Evolutionary conservation across 2,888 invertebrate species (phyloP).

Genomic region (Pemphredon lugubris): DNA sequence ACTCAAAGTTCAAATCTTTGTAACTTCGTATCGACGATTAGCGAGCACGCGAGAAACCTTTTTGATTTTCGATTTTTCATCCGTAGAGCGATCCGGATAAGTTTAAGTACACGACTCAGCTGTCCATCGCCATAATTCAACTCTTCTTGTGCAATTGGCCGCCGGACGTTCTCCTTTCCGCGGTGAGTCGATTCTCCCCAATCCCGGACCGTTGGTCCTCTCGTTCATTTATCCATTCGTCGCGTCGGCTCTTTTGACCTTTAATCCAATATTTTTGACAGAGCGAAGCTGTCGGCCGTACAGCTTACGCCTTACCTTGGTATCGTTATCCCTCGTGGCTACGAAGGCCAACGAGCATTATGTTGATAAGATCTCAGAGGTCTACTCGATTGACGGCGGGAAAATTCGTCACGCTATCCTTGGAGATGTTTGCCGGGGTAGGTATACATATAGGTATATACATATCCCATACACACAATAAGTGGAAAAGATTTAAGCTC

Average conservation of each 20-base stretch:
- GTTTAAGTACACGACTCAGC: slow-evolving; percentile 56
- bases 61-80: neutral
- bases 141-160: slow-evolving; percentile 67
- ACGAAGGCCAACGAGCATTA: slow-evolving; percentile 43
- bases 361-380: slow-evolving; percentile 59
- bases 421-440: slow-evolving; percentile 65
- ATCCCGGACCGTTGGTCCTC: no score
- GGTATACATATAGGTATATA: no score
- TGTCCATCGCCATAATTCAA: slow-evolving; percentile 60
- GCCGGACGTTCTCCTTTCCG: slow-evolving; percentile 51
- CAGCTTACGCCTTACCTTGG: slow-evolving; percentile 59
- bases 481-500: no score
- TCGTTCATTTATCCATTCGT: no score
- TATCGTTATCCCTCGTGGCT: slow-evolving; percentile 41
- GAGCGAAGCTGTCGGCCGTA: slow-evolving; percentile 55
- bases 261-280: slow-evolving; percentile 19
- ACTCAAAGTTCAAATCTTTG: neutral
- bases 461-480: no score
- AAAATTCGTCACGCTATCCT: slow-evolving; percentile 60
- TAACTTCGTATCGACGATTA: no score
- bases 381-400: slow-evolving; percentile 66
- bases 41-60: neutral
- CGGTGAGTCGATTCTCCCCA: no score
- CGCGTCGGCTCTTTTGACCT: neutral
- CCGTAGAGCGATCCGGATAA: slow-evolving; percentile 60